Base-by-base conservation (phyloP, 2,113 vertebrate species). In the Lampris megalopsis region DNA sequence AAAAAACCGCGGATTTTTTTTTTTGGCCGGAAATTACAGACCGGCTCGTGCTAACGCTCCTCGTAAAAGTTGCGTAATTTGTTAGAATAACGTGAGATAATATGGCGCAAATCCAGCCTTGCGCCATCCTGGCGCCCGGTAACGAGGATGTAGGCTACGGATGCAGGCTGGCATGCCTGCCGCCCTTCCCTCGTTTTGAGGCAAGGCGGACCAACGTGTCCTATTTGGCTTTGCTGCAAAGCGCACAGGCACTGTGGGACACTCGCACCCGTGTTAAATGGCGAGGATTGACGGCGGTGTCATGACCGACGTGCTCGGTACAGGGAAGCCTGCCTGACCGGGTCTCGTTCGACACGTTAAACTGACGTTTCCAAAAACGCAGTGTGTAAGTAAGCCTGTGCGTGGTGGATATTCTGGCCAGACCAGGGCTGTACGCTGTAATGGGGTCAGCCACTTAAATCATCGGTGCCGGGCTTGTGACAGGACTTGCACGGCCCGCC, bases 371-470 rank as follows among this genome's bases (percentile, higher is more conserved):
- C 0, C 24, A 24, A 24, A 24, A 24, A 24, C 24, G 24, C 24
- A 24, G 24, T 24, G 24, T 24, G 24, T 24, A 24, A 24, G 24
- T 24, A 24, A 24, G 24, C 24, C 24, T 24, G 24, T 24, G 24
- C 24, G 24, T 24, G 24, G 24, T 24, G 24, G 24, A 24, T 24
- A 0, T 24, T 24, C 45, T 40, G 35, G 62, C 6, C 49, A 53
- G 49, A 43, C 56, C 35, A 36, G 8, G 62, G 57, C 36, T 47
- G n/a, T 71, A 49, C 67, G 69, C 50, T 62, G 2, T 88, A 84
- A 82, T 61, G 52, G 78, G 80, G 74, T 76, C 86, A 82, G 48
- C 60, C 62, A 65, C 61, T 35, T 42, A 58, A 10, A 24, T 24
- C 24, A 24, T 24, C 24, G 24, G 24, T 24, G 24, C 24, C 24